A percentile compares a stretch with the other conserved stretches of the same genome.
These are phyloP conservation scores for Cassiopea andromeda DNA, from an alignment of 30 jellyfish, hydroid and myxozoan species.

Conservation along the genomic window DNA sequence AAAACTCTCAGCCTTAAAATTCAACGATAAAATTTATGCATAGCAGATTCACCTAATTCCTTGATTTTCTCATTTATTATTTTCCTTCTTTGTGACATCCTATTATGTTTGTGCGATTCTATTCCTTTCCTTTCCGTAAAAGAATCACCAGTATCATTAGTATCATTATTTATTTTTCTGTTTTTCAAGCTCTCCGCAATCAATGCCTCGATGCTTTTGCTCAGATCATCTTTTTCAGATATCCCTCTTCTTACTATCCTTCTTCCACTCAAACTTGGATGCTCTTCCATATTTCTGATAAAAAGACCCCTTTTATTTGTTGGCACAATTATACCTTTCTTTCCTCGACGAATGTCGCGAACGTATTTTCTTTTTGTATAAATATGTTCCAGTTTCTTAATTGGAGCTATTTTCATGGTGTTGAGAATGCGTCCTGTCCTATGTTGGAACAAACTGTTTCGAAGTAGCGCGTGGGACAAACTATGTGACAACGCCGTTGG, in stretches of 20 bases:
- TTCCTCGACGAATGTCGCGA: not conserved
- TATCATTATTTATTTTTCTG: not conserved
- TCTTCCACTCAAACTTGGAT: not conserved
- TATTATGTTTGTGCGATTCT: not conserved
- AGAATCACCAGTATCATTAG: not conserved
- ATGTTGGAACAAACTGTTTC: not conserved
- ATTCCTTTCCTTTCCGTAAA: not conserved
- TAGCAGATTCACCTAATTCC: not conserved
- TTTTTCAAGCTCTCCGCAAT: conserved; percentile 17
- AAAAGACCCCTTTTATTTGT: not conserved
- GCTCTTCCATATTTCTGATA: not conserved
- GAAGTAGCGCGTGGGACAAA: not conserved
- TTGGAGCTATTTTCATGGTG: not conserved
- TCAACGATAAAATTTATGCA: not conserved
- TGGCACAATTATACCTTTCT: not conserved
- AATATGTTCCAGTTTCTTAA: not conserved
- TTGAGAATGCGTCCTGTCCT: not conserved
- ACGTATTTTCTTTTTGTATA: not conserved
- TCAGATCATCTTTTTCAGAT: conserved; percentile 10
- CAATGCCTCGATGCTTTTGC: conserved; percentile 10
- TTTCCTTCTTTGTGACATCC: conserved; percentile 3
- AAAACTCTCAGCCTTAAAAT: too few relatives aligned
- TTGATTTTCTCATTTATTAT: not conserved
- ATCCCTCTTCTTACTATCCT: conserved; percentile 1
- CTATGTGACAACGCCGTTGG: not conserved